A percentile compares a stretch with the other conserved stretches of the same genome.
phyloP scores from a whole-genome alignment of 1,140 invertebrate species.

The Drosophila dunni region DNA sequence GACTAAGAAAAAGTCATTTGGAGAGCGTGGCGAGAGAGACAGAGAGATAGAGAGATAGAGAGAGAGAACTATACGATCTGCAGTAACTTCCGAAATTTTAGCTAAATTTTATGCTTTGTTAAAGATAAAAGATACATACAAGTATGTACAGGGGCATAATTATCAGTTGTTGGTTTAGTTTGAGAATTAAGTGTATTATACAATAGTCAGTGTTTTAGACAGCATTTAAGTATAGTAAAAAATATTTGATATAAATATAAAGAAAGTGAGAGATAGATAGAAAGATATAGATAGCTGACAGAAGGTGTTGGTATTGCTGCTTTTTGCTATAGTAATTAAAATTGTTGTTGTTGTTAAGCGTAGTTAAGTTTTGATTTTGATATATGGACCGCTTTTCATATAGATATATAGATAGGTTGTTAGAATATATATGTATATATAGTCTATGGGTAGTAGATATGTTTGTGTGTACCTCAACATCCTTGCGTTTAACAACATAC shows the following conservation, averaged over 20 bases:
- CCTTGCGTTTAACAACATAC: slow-evolving; percentile 98
- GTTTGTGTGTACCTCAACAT: slow-evolving; percentile 93
- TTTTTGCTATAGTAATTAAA: slow-evolving; percentile 37
- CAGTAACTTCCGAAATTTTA: neutral
- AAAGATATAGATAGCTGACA: slow-evolving; percentile 62
- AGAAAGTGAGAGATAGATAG: slow-evolving; percentile 35
- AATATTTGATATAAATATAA: slow-evolving; percentile 33
- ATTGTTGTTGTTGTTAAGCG: slow-evolving; percentile 60
- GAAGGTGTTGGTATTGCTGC: slow-evolving; percentile 60
- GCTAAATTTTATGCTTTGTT: neutral
- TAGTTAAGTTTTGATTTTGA: slow-evolving; percentile 69
- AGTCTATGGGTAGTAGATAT: slow-evolving; percentile 43
- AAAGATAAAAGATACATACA: slow-evolving; percentile 28
- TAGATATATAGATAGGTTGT: slow-evolving; percentile 28
- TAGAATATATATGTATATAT: slow-evolving; percentile 38
- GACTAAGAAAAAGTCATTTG: neutral
- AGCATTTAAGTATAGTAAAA: slow-evolving; percentile 44
- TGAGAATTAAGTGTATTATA: slow-evolving; percentile 64
- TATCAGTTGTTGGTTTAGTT: slow-evolving; percentile 17
- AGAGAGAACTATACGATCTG: neutral
- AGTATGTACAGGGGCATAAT: slow-evolving; percentile 20
- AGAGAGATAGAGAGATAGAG: neutral
- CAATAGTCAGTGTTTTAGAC: slow-evolving; percentile 59
- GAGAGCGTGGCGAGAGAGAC: neutral
- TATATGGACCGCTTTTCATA: slow-evolving; percentile 36